Percentiles rank a stretch among this genome's conserved stretches.
Conservation (phyloP, 2,888 invertebrate genomes). For the Chironomus tentans region DNA sequence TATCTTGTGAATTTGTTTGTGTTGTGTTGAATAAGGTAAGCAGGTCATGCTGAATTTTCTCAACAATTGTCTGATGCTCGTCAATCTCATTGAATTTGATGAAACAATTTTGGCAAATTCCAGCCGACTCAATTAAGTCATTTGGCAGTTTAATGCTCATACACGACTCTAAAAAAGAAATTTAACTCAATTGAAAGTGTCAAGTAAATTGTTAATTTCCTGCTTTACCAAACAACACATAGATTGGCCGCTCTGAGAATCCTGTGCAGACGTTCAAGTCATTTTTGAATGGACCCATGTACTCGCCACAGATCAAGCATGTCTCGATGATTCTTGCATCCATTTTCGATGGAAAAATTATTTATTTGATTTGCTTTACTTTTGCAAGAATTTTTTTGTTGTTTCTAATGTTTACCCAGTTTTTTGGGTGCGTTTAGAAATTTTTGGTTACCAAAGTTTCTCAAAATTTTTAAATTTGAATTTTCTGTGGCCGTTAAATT, state of each 20-base stretch:
- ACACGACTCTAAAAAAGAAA: neutral
- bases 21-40: neutral
- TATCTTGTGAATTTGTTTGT: neutral
- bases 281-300: slow-evolving; percentile 13
- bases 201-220: neutral
- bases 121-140: neutral
- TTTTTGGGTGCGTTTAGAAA: too few relatives aligned
- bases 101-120: slow-evolving; percentile 23
- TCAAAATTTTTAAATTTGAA: too few relatives aligned
- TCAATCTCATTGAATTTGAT: slow-evolving; percentile 22
- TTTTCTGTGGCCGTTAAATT: too few relatives aligned
- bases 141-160: neutral
- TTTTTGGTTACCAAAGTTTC: too few relatives aligned
- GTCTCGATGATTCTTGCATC: neutral
- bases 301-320: slow-evolving; percentile 9
- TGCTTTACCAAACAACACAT: neutral
- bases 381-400: too few relatives aligned
- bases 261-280: neutral
- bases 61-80: neutral
- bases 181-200: neutral
- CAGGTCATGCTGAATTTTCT: neutral
- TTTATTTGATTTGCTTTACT: too few relatives aligned
- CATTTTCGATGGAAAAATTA: neutral
- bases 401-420: too few relatives aligned
- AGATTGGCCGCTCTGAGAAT: slow-evolving; percentile 5